Base-by-base conservation (phyloP, 2,113 vertebrate species). In the Syngnathoides biaculeatus region DNA sequence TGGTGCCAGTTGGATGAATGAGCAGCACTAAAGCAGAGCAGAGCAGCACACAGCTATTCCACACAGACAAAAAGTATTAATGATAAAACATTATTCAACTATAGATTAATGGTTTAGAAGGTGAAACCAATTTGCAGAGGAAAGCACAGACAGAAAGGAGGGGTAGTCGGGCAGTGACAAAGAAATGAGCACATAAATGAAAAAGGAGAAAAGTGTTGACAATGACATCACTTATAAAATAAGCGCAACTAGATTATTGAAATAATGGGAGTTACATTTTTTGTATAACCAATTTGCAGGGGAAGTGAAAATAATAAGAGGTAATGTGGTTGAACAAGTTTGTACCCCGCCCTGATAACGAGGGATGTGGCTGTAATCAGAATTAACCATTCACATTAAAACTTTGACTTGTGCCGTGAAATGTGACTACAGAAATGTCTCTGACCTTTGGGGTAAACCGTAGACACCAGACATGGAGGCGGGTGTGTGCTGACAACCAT, bases 11-110 rank as follows among this genome's bases (percentile, higher is more conserved):
- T 52, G 56, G 27, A 35, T 50, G 63, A 65, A 52, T 22, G 45
- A 38, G 63, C 52, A 64, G 56, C 1, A 59, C 56, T 50, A 69
- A 74, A 81, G 72, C 72, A 65, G n/a, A 79, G 63, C 35, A 74
- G 64, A 64, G 52, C 40, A 79, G 50, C 58, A 57, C 64, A 71
- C 70, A 24, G 39, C 22, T 60, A 58, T 71, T 69, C 66, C 38
- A 65, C 45, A 40, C 55, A 39, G 58, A 76, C 55, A 69, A 62
- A 65, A 67, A 40, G 19, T 35, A 58, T 8, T 40, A 39, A 89
- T 69, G 5, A 47, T 65, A 5, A 11, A 74, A 38, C 12, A 68
- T 48, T 26, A 52, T 35, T 42, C 47, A 68, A 68, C 52, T 64
- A 68, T 27, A n/a, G 53, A 22, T 65, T 19, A 66, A 48, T 58